Conservation (phyloP, 2,113 vertebrate species). For the Mustela lutreola region DNA sequence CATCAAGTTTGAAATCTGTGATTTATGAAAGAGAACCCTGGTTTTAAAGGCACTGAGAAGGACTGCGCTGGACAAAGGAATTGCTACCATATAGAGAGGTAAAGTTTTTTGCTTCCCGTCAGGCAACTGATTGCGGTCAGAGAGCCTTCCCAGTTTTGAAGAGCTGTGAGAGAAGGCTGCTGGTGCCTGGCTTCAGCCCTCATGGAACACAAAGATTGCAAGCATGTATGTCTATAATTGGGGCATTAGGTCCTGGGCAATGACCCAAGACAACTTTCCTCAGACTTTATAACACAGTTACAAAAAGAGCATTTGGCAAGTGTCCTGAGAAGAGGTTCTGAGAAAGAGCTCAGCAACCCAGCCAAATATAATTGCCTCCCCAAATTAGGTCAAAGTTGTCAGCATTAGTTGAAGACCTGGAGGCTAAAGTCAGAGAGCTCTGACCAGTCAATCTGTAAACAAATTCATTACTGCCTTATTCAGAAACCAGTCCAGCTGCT, state of each 20-base stretch:
- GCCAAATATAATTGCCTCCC: conserved; percentile 71
- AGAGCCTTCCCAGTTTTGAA: background rate
- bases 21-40: background rate
- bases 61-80: background rate
- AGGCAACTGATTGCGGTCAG: background rate
- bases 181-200: background rate
- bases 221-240: background rate
- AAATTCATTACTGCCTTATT: background rate
- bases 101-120: background rate
- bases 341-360: conserved; percentile 68
- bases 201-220: background rate
- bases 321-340: conserved; percentile 68
- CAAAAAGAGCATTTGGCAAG: conserved; percentile 71
- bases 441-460: background rate
- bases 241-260: conserved; percentile 66
- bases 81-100: background rate
- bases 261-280: conserved; percentile 71
- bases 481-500: background rate
- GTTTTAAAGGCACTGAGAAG: conserved; percentile 21
- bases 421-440: conserved; percentile 5
- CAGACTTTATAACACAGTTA: conserved; percentile 73
- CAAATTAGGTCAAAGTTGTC: conserved; percentile 79
- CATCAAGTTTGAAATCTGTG: background rate
- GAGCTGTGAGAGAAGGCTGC: background rate
- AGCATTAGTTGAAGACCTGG: background rate